Conservation (phyloP, 2,888 invertebrate genomes). For the Drosophila histrio region DNA sequence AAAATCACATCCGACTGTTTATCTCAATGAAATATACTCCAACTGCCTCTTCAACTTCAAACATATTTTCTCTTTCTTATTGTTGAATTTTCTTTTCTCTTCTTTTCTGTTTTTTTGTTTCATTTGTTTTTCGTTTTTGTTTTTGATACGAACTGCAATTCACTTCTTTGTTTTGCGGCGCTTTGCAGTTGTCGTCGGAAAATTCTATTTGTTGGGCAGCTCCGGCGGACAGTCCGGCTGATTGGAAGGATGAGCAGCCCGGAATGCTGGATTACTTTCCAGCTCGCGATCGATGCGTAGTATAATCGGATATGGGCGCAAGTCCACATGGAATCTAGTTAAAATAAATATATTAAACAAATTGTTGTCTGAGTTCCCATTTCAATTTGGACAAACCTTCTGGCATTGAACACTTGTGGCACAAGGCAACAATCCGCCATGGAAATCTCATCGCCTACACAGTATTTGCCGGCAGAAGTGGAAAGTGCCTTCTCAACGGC, state of each 20-base stretch:
- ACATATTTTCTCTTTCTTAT: conserved; percentile 10
- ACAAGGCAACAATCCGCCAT: conserved; percentile 97
- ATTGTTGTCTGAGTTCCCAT: not conserved
- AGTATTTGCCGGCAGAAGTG: conserved; percentile 94
- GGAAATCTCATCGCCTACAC: conserved; percentile 96
- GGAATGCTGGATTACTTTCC: conserved; percentile 94
- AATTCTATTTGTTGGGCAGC: conserved; percentile 88
- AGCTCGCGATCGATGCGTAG: conserved; percentile 93
- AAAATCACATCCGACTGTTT: conserved; percentile 81
- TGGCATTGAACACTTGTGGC: conserved; percentile 97
- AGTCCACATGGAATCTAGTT: conserved; percentile 94
- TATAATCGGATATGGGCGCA: conserved; percentile 95
- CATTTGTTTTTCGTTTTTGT: not conserved
- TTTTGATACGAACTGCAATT: conserved; percentile 75
- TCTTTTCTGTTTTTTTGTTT: conserved; percentile 17
- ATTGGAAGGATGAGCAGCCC: conserved; percentile 94
- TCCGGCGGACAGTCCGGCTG: conserved; percentile 98
- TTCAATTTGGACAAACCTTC: conserved; percentile 86
- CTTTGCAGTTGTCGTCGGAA: conserved; percentile 82
- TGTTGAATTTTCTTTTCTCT: conserved; percentile 27
- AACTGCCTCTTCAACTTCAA: conserved; percentile 22
- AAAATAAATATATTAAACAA: not conserved
- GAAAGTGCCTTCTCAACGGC: conserved; percentile 95
- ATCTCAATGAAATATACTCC: conserved; percentile 50
- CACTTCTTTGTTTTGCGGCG: conserved; percentile 82